phyloP scores from a whole-genome alignment of 2,797 vertebrate species.

The Rousettus madagascariensis region DNA sequence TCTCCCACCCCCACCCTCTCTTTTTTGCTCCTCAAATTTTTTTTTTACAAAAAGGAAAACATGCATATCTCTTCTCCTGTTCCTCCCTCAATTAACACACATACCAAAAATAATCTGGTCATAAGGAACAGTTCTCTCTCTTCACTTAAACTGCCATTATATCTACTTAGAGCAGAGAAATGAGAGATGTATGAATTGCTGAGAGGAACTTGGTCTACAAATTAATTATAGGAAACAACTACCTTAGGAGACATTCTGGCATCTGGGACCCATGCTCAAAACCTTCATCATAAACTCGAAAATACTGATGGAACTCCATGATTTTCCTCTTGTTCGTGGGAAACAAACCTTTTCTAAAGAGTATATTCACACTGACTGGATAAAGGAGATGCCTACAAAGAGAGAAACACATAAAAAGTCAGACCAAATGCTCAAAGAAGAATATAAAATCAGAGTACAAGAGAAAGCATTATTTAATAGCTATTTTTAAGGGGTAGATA shows the following conservation, averaged over 20 bases:
- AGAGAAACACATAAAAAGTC: conserved; percentile 25
- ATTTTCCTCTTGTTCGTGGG: conserved; percentile 76
- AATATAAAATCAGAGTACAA: not conserved
- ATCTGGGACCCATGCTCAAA: conserved; percentile 89
- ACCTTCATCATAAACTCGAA: conserved; percentile 86
- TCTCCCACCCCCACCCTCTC: not conserved
- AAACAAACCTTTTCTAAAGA: conserved; percentile 86
- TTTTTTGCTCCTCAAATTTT: not conserved
- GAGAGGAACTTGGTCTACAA: not conserved
- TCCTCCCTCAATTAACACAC: not conserved
- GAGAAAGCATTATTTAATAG: not conserved
- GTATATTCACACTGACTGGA: conserved; percentile 84
- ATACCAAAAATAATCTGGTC: not conserved
- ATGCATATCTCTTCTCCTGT: not conserved
- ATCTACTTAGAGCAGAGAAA: not conserved
- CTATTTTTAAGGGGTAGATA: not conserved
- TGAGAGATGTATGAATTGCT: not conserved
- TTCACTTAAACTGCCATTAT: not conserved
- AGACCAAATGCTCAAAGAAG: not conserved
- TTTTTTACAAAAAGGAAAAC: too few species aligned
- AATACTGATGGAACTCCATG: conserved; percentile 86
- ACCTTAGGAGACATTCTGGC: conserved; percentile 87
- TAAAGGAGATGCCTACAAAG: conserved; percentile 85
- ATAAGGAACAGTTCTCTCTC: not conserved
- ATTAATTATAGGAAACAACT: not conserved